Percentiles rank a stretch among this genome's conserved stretches.
Conservation (phyloP, 2,888 invertebrate species). For the Acleris laterana region DNA sequence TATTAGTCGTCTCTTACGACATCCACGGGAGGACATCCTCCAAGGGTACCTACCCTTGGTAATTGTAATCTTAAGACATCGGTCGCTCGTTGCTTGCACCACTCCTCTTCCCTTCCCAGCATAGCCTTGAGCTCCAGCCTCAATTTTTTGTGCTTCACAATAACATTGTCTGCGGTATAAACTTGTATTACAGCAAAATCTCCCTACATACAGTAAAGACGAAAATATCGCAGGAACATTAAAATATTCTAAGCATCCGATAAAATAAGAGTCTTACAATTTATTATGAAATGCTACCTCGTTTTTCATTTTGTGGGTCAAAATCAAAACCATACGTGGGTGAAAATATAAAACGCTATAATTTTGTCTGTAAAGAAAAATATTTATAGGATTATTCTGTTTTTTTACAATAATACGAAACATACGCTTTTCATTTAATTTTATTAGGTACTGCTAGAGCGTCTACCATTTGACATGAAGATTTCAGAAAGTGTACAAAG, state of each 20-base stretch:
- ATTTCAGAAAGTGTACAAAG: too few relatives aligned
- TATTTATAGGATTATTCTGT: too few relatives aligned
- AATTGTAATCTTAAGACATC: background rate
- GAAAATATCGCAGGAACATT: constrained; percentile 19
- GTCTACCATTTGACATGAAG: too few relatives aligned
- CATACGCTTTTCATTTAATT: too few relatives aligned
- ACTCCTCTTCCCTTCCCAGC: constrained; percentile 44
- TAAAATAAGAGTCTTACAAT: constrained; percentile 6
- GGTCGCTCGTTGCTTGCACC: constrained; percentile 38
- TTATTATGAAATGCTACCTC: background rate
- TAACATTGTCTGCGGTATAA: constrained; percentile 37
- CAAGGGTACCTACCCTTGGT: too few relatives aligned
- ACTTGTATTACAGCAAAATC: constrained; percentile 35
- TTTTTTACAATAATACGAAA: too few relatives aligned
- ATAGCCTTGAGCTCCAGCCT: constrained; percentile 35
- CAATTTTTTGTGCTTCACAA: constrained; percentile 35
- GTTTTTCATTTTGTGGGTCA: background rate
- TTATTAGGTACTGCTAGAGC: too few relatives aligned
- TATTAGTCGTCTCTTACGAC: too few relatives aligned
- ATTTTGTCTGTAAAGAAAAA: too few relatives aligned
- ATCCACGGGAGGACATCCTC: too few relatives aligned
- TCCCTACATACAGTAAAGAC: constrained; percentile 27
- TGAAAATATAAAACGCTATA: too few relatives aligned
- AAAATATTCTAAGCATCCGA: constrained; percentile 16
- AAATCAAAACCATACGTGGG: background rate